Evolutionary conservation across 2,113 vertebrate species (phyloP), one percentile per base, ranked within the genome.

Genomic region (Lathamus discolor): DNA sequence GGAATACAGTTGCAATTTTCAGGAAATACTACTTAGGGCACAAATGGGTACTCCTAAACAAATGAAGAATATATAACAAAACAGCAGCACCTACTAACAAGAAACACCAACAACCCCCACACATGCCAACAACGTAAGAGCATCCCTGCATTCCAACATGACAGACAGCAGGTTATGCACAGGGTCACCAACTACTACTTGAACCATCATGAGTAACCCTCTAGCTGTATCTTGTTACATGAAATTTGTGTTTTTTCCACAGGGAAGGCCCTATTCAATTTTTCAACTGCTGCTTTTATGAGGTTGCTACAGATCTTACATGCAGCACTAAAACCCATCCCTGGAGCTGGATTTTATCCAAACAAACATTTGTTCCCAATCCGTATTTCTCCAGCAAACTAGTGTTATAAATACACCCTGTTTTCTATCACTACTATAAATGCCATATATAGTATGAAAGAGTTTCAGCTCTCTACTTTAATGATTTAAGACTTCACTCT

Each of bases 381-480:
- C 78, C 35, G 1, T 86, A 93, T 37, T 86, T 22, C 86, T 10
- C 28, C 22, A 88, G 92, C 93, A 89, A 96, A 94, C 54, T 25
- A 29, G 49, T 8, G 39, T 94, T 94, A 95, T 85, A 96, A 95
- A 96, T 93, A 96, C 75, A 91, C 68, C 69, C 46, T 7, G 7
- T 48, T 62, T 77, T 87, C 46, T n/a, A 69, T 51, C 69, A 25
- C 77, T 51, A 31, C 55, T 72, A 91, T 44, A 83, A 96, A 88
- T 6, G 80, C 96, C 97, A 95, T 90, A 94, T 80, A 96, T 95
- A 97, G 95, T 93, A 92, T 62, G 78, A 95, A 93, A 84, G 33
- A 28, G 64, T 44, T 83, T 72, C 68, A 79, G 78, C 90, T 54
- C 82, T 94, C 82, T 68, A 67, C 74, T 91, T 95, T 84, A 92